These are phyloP conservation scores for Oxytorus armatus DNA, from an alignment of 2,888 invertebrate species.

Conservation along the genomic window DNA sequence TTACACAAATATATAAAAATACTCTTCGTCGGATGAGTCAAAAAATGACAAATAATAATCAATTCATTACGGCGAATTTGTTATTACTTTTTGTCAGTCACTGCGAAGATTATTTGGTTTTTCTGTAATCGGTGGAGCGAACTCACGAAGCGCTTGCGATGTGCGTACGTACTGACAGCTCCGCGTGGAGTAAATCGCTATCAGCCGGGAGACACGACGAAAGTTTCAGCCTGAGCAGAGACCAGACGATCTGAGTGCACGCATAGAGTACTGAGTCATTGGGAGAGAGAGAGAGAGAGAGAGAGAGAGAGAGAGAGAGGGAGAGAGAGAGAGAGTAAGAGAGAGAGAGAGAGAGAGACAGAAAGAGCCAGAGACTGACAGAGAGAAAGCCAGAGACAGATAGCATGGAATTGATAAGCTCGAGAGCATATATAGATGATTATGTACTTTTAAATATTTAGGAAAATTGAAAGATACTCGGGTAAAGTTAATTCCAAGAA, in stretches of 20 bases:
- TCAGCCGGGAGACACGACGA: constrained; percentile 31
- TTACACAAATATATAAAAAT: background rate
- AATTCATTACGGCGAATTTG: background rate
- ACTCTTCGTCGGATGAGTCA: too few relatives aligned
- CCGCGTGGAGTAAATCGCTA: constrained; percentile 57
- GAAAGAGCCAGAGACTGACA: constrained; percentile 1
- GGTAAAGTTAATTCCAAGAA: too few relatives aligned
- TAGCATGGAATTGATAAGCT: constrained; percentile 8
- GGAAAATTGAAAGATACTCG: background rate
- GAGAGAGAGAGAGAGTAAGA: background rate
- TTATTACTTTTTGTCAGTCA: background rate
- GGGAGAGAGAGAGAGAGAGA: background rate
- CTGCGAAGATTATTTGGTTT: background rate
- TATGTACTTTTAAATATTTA: background rate
- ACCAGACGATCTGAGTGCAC: constrained; percentile 27
- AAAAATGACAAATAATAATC: background rate
- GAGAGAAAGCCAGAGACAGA: background rate
- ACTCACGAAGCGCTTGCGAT: constrained; percentile 1
- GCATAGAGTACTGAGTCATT: constrained; percentile 4
- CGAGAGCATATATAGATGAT: constrained; percentile 9
- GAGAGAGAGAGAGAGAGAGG: constrained; percentile 16
- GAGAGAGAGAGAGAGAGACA: constrained; percentile 2
- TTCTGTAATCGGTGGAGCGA: background rate
- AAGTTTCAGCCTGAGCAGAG: constrained; percentile 30
- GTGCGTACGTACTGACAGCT: constrained; percentile 41